Conservation (phyloP, 2,797 vertebrate genomes). For the Peromyscus attwateri region DNA sequence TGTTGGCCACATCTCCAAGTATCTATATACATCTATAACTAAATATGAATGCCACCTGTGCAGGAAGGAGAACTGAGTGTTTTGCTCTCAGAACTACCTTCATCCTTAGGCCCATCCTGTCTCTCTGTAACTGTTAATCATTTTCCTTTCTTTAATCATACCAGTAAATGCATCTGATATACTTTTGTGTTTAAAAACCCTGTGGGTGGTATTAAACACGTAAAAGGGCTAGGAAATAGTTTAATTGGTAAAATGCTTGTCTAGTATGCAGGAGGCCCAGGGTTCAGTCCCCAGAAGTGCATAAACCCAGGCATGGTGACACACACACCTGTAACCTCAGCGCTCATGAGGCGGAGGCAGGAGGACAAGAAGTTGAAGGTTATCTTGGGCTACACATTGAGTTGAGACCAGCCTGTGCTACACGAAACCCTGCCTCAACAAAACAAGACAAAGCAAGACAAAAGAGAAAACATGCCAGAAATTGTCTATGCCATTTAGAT, state of each 20-base stretch:
- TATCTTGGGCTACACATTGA: not conserved
- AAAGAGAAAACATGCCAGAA: not conserved
- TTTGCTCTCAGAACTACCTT: not conserved
- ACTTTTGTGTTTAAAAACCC: not conserved
- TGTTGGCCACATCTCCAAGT: not conserved
- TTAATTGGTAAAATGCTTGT: not conserved
- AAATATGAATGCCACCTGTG: too few relatives aligned
- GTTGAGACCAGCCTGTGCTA: not conserved
- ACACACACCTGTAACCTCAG: not conserved
- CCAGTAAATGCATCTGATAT: not conserved
- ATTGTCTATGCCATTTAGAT: not conserved
- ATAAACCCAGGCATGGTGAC: not conserved
- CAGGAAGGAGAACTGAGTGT: not conserved
- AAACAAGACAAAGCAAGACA: not conserved
- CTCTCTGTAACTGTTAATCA: not conserved
- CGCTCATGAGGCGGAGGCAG: not conserved
- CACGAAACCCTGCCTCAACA: not conserved
- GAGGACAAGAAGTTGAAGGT: not conserved
- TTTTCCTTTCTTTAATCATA: not conserved
- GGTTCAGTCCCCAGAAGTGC: not conserved
- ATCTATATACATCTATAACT: not conserved
- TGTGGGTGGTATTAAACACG: not conserved
- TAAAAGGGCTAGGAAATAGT: not conserved
- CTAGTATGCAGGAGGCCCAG: not conserved
- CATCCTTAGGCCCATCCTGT: not conserved